Percentiles rank a stretch among this genome's conserved stretches.
Conservation (phyloP, 2,888 invertebrate species). For the Norana najaformis region DNA sequence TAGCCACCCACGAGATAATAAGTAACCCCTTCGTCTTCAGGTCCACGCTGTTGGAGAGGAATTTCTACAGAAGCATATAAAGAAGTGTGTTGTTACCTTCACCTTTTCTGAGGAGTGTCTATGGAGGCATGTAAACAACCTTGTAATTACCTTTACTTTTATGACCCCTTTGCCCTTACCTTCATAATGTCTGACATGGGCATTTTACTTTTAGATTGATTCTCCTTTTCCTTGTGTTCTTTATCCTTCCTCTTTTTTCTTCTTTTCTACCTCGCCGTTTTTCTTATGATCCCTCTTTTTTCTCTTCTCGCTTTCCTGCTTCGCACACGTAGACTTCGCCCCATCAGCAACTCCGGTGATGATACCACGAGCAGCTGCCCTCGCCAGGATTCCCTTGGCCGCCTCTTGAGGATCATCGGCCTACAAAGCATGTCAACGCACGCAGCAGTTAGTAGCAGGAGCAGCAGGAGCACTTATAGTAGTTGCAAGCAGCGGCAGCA, state of each 20-base stretch:
- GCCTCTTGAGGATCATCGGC: conserved; percentile 54
- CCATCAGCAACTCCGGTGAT: conserved; percentile 29
- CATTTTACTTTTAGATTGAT: background rate
- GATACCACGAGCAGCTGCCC: conserved; percentile 51
- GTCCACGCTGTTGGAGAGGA: too few relatives aligned
- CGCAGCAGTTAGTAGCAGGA: background rate
- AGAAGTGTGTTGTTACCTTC: too few relatives aligned
- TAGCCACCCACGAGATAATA: too few relatives aligned
- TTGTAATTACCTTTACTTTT: too few relatives aligned
- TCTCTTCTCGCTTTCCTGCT: background rate
- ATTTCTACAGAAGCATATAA: too few relatives aligned
- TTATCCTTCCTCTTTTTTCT: background rate
- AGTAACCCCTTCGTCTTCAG: too few relatives aligned
- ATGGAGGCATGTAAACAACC: too few relatives aligned
- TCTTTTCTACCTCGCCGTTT: background rate
- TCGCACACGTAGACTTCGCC: background rate
- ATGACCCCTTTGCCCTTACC: background rate
- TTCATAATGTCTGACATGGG: background rate
- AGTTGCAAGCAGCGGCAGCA: too few relatives aligned
- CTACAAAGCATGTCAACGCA: conserved; percentile 42
- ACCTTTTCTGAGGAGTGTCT: too few relatives aligned
- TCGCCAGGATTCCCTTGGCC: conserved; percentile 53
- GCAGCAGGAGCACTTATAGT: background rate
- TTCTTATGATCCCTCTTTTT: background rate
- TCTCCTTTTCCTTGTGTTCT: background rate